Evolutionary conservation across 2,797 vertebrate species (phyloP), one percentile per base, ranked within the genome.

Genomic region (Lindbergichthys nudifrons): DNA sequence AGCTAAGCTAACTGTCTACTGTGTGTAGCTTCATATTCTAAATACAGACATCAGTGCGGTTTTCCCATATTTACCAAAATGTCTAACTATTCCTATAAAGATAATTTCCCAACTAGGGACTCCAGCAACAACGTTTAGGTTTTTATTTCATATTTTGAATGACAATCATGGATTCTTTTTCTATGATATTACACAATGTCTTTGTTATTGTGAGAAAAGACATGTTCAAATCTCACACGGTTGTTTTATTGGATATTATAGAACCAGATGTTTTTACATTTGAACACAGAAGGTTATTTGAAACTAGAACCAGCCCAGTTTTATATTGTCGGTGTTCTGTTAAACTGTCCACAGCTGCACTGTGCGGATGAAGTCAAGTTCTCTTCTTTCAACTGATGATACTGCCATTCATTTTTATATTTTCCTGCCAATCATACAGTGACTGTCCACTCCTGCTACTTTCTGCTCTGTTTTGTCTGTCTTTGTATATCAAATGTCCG

Each of bases 81-180:
- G 39, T 79, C 32, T 19, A 60, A 72, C n/a, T 11, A 14, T 66
- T 72, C n/a, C 15, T 64, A 70, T 36, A 39, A 8, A 73, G 45
- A 54, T 48, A 10, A 39, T 73, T 78, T 45, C 45, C 47, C 52
- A 58, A 9, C 32, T 10, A 42, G n/a, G n/a, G 54, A 52, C 72
- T 87, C 54, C 52, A 74, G 60, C 45, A 51, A 80, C 39, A 47
- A 46, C 4, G 8, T 73, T 36, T 36, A 36, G 65, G 50, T 72
- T 85, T 70, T 77, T 18, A 67, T 73, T 85, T 86, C 36, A 73
- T 77, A 76, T 81, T 36, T 87, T 77, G 71, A 47, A 83, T 65
- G 88, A 93, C 92, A 93, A 92, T 93, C 91, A 80, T 78, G 46
- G 26, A 81, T 70, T 86, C 2, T 65, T 66, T 80, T 72, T 64